These are phyloP conservation scores for Maniola hyperantus DNA, from an alignment of 2,888 invertebrate genomes.

Conservation along the genomic window DNA sequence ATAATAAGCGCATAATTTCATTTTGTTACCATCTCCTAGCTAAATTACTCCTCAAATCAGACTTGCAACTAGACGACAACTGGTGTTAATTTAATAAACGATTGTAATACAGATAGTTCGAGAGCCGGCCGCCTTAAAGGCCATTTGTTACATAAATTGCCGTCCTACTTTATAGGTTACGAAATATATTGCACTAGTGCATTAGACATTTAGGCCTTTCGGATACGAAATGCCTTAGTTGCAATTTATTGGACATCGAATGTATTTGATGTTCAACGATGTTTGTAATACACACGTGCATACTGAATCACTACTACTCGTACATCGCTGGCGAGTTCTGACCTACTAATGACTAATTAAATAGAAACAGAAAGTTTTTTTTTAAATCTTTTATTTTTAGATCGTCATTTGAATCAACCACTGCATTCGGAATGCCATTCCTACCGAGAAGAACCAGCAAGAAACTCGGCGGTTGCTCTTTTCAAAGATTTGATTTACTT, in stretches of 20 bases:
- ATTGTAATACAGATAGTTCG: slow-evolving; percentile 26
- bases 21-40: background rate
- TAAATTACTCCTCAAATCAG: slow-evolving; percentile 71
- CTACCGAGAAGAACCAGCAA: too few species aligned
- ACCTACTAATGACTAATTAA: too few species aligned
- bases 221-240: slow-evolving; percentile 10
- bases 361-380: too few species aligned
- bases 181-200: background rate
- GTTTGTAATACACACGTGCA: background rate
- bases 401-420: too few species aligned
- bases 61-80: slow-evolving; percentile 72
- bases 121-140: slow-evolving; percentile 8
- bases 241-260: slow-evolving; percentile 2
- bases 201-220: slow-evolving; percentile 8
- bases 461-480: too few species aligned
- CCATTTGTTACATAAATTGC: slow-evolving; percentile 8
- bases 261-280: too few species aligned
- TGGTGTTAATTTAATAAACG: slow-evolving; percentile 74
- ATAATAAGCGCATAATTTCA: too few species aligned
- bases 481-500: too few species aligned
- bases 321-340: too few species aligned
- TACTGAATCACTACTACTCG: background rate
- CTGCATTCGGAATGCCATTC: too few species aligned
- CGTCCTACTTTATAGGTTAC: slow-evolving; percentile 7
- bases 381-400: too few species aligned